phyloP scores from a whole-genome alignment of 2,797 vertebrate species.

The Amblyraja radiata region DNA sequence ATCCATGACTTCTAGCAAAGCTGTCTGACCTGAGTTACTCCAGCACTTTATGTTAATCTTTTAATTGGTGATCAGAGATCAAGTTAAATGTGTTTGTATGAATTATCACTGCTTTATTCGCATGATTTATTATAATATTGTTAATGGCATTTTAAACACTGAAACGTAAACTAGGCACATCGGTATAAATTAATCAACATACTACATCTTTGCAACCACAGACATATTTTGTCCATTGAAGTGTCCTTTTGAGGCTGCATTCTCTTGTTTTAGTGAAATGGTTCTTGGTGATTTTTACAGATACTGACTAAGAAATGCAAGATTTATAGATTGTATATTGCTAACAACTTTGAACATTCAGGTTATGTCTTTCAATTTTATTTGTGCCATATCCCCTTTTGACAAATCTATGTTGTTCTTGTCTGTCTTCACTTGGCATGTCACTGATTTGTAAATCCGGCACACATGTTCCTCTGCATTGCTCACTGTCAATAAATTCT shows the following conservation, averaged over 20 bases:
- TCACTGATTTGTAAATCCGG: not conserved
- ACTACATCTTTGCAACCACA: not conserved
- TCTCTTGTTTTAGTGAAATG: not conserved
- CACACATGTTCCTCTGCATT: not conserved
- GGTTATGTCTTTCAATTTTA: not conserved
- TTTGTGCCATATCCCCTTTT: not conserved
- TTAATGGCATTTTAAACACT: not conserved
- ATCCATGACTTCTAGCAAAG: too few species aligned
- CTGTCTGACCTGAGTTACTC: too few species aligned
- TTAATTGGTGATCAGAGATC: not conserved
- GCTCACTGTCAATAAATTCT: not conserved
- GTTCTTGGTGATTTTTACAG: not conserved
- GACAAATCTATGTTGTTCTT: not conserved
- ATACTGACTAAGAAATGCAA: not conserved
- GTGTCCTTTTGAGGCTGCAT: not conserved
- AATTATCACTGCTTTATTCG: not conserved
- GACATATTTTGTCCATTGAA: not conserved
- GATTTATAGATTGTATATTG: constrained; percentile 19
- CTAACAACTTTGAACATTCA: not conserved
- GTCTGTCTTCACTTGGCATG: not conserved
- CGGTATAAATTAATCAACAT: not conserved
- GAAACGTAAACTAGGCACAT: not conserved
- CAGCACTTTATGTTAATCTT: too few species aligned
- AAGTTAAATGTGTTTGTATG: not conserved
- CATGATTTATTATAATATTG: not conserved